Conservation (phyloP, 2,113 vertebrate genomes). For the Australoheros scitulus region DNA sequence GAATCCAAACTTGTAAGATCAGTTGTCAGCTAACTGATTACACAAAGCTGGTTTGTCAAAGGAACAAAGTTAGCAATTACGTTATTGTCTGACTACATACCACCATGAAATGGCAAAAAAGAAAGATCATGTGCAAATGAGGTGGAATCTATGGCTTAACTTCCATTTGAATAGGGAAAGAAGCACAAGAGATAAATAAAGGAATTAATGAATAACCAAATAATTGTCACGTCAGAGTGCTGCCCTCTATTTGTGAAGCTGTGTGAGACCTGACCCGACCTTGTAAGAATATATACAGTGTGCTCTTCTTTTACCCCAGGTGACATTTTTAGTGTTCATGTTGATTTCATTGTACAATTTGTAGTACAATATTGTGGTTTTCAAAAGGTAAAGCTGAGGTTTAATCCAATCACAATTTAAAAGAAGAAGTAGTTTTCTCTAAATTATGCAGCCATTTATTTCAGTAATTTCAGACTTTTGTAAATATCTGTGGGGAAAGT, state of each 20-base stretch:
- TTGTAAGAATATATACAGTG: conserved; percentile 16
- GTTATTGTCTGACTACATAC: neutral
- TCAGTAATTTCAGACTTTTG: neutral
- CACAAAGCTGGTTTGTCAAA: neutral
- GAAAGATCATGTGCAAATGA: neutral
- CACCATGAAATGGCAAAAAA: neutral
- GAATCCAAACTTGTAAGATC: neutral
- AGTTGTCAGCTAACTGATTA: neutral
- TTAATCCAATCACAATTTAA: neutral
- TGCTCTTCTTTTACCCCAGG: conserved; percentile 20
- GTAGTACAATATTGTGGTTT: neutral
- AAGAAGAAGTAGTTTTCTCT: neutral
- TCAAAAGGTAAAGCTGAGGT: neutral
- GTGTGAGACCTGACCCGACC: conserved; percentile 17
- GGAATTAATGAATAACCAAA: conserved; percentile 18
- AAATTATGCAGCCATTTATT: neutral
- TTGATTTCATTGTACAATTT: neutral
- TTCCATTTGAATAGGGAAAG: conserved; percentile 13
- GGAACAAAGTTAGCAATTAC: neutral
- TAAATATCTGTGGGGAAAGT: neutral
- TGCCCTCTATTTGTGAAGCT: conserved; percentile 53
- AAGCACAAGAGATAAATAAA: neutral
- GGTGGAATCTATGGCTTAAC: neutral
- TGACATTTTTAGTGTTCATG: neutral
- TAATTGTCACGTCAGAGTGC: conserved; percentile 19